Conservation (phyloP, 1,140 invertebrate species). For the Globodera rostochiensis region DNA sequence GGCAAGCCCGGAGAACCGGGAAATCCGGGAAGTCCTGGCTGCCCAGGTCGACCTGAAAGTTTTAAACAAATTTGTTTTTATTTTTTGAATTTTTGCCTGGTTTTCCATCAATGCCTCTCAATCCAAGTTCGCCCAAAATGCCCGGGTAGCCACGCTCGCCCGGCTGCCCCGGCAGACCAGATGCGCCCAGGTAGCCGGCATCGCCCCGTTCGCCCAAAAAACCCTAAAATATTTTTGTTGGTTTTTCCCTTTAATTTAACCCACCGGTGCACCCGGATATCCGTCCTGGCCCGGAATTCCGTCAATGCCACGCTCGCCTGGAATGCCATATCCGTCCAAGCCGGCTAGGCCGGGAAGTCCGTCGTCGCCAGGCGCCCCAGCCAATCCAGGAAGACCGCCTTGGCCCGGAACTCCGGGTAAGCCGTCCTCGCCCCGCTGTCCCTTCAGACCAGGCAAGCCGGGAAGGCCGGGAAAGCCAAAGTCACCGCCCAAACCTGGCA, state of each 20-base stretch:
- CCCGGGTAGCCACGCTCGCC: conserved; percentile 60
- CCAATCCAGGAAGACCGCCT: conserved; percentile 44
- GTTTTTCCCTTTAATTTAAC: background rate
- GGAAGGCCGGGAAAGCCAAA: conserved; percentile 22
- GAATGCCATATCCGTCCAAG: conserved; percentile 13
- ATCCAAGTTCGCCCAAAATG: conserved; percentile 59
- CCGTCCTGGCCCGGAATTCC: conserved; percentile 31
- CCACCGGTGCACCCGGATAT: conserved; percentile 67
- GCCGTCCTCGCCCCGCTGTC: conserved; percentile 33
- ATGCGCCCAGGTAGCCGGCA: conserved; percentile 67
- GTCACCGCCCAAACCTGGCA: conserved; percentile 29
- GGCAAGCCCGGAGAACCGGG: conserved; percentile 45
- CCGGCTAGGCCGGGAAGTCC: conserved; percentile 40
- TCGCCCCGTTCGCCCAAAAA: conserved; percentile 71
- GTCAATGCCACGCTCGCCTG: conserved; percentile 30
- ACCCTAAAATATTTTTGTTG: background rate
- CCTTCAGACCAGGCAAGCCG: conserved; percentile 29
- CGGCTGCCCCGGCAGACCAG: conserved; percentile 68
- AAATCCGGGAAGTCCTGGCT: conserved; percentile 52
- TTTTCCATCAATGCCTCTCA: conserved; percentile 60
- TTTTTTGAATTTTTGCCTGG: conserved; percentile 33
- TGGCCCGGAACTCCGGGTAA: conserved; percentile 37
- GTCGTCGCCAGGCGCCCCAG: conserved; percentile 31
- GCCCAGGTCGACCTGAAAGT: conserved; percentile 38
- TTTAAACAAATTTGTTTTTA: conserved; percentile 22